phyloP scores from a whole-genome alignment of 2,113 vertebrate species.

The Ochotona princeps region DNA sequence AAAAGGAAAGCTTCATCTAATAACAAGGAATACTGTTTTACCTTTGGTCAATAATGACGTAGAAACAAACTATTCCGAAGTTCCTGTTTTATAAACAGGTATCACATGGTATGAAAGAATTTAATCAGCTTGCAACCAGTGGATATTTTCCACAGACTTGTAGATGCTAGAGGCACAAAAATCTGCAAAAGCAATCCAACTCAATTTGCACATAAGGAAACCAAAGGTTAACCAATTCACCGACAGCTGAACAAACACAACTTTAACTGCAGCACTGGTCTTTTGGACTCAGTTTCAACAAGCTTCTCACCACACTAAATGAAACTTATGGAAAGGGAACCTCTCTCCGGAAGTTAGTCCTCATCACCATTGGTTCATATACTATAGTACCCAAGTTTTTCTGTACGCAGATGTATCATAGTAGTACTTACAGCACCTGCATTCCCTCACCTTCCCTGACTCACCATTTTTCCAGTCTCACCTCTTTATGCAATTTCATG shows the following conservation, averaged over 20 bases:
- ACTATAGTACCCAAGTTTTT: neutral
- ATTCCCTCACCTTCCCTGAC: neutral
- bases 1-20: neutral
- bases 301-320: neutral
- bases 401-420: neutral
- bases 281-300: neutral
- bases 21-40: neutral
- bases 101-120: neutral
- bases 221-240: neutral
- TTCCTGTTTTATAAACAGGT: constrained; percentile 15
- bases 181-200: neutral
- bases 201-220: constrained; percentile 35
- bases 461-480: neutral
- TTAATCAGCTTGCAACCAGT: neutral
- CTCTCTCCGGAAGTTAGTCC: neutral
- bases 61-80: constrained; percentile 21
- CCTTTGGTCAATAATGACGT: neutral
- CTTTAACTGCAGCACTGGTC: neutral
- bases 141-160: neutral
- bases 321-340: neutral
- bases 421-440: neutral
- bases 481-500: neutral
- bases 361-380: neutral
- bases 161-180: neutral
- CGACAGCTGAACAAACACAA: neutral